phyloP scores from a whole-genome alignment of 2,888 invertebrate species.

The Panopea generosa region DNA sequence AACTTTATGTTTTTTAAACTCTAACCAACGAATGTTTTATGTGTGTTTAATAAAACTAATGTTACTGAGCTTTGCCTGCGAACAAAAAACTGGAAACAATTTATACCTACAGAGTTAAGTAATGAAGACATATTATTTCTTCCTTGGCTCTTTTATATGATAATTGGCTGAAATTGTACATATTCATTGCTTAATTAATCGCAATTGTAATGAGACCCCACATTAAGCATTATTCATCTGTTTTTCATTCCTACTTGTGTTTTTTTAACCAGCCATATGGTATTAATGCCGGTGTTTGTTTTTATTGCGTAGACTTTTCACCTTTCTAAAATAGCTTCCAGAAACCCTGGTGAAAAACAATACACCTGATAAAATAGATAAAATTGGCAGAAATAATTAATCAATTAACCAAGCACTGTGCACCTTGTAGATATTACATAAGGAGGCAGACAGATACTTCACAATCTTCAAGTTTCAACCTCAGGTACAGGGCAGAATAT shows the following conservation, averaged over 20 bases:
- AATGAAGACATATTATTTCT: not conserved
- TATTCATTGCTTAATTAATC: conserved; percentile 21
- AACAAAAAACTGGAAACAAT: no score
- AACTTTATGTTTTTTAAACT: no score
- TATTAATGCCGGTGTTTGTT: conserved; percentile 33
- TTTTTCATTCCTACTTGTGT: conserved; percentile 30
- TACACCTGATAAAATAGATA: conserved; percentile 25
- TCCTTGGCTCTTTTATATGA: conserved; percentile 10
- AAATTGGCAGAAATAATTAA: conserved; percentile 51
- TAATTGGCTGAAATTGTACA: conserved; percentile 28
- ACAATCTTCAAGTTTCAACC: no score
- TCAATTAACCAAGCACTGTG: conserved; percentile 27
- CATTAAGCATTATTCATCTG: conserved; percentile 11
- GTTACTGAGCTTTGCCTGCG: no score
- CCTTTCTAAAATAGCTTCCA: no score
- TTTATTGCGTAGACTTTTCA: conserved; percentile 30
- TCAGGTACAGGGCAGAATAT: no score
- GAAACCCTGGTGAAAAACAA: not conserved
- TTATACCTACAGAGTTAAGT: not conserved
- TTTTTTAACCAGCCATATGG: conserved; percentile 30
- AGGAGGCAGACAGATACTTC: not conserved
- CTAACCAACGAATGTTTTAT: no score
- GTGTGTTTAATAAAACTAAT: no score
- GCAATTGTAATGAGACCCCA: conserved; percentile 17
- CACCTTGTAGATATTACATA: not conserved